Base-by-base conservation (phyloP, 1,140 invertebrate species). In the Dreissena rostriformis region DNA sequence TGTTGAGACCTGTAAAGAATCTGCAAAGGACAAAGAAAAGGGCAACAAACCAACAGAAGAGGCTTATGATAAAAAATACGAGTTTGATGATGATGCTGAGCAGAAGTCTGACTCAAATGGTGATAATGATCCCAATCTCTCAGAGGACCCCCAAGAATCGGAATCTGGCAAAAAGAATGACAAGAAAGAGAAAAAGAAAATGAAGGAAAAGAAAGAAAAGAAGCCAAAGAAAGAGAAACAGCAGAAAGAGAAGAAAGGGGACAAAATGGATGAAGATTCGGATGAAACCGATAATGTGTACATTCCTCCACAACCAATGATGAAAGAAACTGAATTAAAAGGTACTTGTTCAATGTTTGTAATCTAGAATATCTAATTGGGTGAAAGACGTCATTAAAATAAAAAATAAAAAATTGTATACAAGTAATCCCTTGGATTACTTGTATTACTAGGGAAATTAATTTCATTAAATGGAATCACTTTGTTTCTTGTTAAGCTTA, bases 111-210 rank as follows among this genome's bases (percentile, higher is more conserved):
- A 82, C 28, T 14, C 12, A 14, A 57, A 52, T 26, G 53, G 49
- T 15, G 79, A 82, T n/a, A 72, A 63, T 1, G 80, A 82, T 15
- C 53, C 80, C 12, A 72, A 12, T 29, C 22, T 15, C 26, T 24
- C 70, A 26, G 80, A 81, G 15, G 78, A 82, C 53, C 28, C 70
- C 53, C 52, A 72, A 52, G 78, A 81, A 67, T 24, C 73, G 67
- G 84, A 83, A 65, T 80, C 24, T 72, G 82, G 52, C 68, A 77
- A 67, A 78, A 85, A 82, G 78, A 70, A 55, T 63, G 74, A 86
- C 28, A 82, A 75, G 63, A 83, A 86, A 52, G 71, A 80, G 14
- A 83, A 83, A 77, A 85, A 76, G 83, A 87, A 76, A 82, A 79
- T 63, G 61, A 86, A 75, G 66, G 81, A 86, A 15, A 70, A 82